A percentile compares a stretch with the other conserved stretches of the same genome.
Evolutionary conservation across 2,797 vertebrate species (phyloP).

Genomic region (Otolemur crassicaudatus): DNA sequence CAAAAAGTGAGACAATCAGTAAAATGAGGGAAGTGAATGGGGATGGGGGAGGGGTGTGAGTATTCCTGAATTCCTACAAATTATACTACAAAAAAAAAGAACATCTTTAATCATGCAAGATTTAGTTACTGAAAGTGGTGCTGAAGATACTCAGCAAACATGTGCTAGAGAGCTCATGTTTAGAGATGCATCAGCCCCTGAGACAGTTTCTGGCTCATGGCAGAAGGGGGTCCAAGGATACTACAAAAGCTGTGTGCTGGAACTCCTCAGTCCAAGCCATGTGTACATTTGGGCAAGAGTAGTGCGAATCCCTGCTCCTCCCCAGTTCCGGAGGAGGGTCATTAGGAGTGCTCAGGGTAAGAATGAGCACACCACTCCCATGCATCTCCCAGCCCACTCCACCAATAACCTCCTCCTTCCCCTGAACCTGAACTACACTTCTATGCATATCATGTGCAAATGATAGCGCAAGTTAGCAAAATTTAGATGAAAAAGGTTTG

Average conservation of each 20-base stretch:
- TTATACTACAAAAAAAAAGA: neutral
- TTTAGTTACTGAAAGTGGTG: neutral
- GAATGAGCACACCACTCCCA: neutral
- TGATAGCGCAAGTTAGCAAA: neutral
- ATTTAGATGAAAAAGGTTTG: slow-evolving; percentile 25
- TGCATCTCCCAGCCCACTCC: neutral
- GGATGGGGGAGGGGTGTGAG: rapidly evolving
- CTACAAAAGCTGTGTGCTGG: neutral
- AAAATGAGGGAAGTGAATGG: slow-evolving; percentile 13
- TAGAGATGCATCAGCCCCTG: neutral
- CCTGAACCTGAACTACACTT: neutral
- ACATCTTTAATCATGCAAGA: neutral
- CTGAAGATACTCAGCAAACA: neutral
- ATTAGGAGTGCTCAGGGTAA: neutral
- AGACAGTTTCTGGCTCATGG: neutral
- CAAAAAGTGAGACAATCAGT: neutral
- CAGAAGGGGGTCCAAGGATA: neutral
- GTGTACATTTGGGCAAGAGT: neutral
- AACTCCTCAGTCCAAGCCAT: neutral
- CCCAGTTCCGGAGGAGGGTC: neutral
- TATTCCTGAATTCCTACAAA: neutral
- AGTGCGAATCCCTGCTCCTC: neutral
- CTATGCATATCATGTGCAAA: neutral
- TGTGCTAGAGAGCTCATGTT: neutral
- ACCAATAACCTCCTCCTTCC: neutral